Evolutionary conservation across 37 sponge, comb jelly and placozoan genomes (phyloP), one percentile per base, ranked within the genome.

Genomic region (Axinella damicornis): DNA sequence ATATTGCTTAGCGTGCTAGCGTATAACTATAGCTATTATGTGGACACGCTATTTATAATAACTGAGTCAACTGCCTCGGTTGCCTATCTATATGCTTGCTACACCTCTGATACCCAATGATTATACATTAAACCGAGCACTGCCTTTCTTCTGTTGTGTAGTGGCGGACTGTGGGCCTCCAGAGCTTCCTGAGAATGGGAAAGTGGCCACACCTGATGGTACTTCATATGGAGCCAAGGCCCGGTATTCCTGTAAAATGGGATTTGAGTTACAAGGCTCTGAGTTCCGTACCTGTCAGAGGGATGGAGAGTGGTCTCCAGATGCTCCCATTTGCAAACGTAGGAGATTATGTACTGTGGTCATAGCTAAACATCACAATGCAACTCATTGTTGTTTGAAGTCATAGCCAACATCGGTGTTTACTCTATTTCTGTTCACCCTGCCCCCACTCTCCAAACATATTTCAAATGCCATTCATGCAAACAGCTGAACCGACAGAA

Each of bases 241-340:
- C 56, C 57, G 66, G 18, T 90, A 66, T 69, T 74, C 46, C 53
- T 84, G 85, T 58, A 84, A 74, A 15, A 20, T 0, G 4, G 85
- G 85, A 11, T 84, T 41, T 22, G 39, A 62, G 38, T 53, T 74
- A 35, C 76, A 65, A 40, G 85, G 85, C 5, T n/a, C 76, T 22
- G 54, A 84, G 53, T 31, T 53, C 5, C 28, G 76, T 9, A 33
- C 21, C 20, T 84, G 85, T 28, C 20, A 40, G 53, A 14, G 28
- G 12, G 59, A 55, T 5, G 76, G 85, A 63, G 21, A 65, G 27
- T 84, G 85, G 85, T 31, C 27, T 4, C 85, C 85, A 5, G 67
- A 53, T 28, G 52, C 57, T 28, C 85, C 85, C 14, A 75, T 30
- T 46, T 84, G 85, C 54, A 53, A 53, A 89, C 32, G 89, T 89